These are phyloP conservation scores for Hermatobates lingyangjiaoensis DNA, from an alignment of 1,140 invertebrate species.

Conservation along the genomic window DNA sequence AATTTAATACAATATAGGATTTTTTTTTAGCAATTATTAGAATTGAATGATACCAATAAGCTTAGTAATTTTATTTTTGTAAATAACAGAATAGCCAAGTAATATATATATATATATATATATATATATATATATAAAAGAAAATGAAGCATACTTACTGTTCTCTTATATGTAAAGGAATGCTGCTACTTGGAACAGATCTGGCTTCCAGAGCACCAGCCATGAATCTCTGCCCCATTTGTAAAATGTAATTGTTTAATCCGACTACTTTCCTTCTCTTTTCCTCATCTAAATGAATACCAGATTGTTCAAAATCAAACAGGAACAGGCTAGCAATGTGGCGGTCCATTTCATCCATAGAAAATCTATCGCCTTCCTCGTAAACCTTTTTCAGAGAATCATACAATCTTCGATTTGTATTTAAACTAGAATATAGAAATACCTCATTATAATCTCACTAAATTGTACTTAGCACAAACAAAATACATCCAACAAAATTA, in stretches of 20 bases:
- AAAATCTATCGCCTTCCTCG: constrained; percentile 43
- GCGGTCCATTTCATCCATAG: constrained; percentile 52
- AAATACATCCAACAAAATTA: too few species aligned
- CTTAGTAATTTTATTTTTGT: not conserved
- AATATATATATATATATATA: not conserved
- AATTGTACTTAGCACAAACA: too few species aligned
- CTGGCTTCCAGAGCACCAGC: constrained; percentile 46
- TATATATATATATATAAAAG: not conserved
- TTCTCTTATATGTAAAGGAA: constrained; percentile 51
- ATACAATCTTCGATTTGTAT: constrained; percentile 74
- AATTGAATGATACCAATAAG: too few species aligned
- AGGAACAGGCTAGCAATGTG: constrained; percentile 78
- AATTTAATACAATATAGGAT: too few species aligned
- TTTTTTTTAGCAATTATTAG: too few species aligned
- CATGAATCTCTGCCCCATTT: constrained; percentile 75
- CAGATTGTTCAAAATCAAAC: constrained; percentile 92
- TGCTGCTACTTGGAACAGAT: constrained; percentile 34
- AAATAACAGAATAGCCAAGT: not conserved
- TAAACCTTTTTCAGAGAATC: constrained; percentile 48
- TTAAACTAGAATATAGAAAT: too few species aligned
- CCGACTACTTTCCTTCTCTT: constrained; percentile 57
- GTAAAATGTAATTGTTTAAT: constrained; percentile 60
- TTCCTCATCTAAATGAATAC: constrained; percentile 75
- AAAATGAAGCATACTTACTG: constrained; percentile 37
- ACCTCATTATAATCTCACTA: too few species aligned